phyloP scores from a whole-genome alignment of 1,140 invertebrate species.

The Ladona fulva region DNA sequence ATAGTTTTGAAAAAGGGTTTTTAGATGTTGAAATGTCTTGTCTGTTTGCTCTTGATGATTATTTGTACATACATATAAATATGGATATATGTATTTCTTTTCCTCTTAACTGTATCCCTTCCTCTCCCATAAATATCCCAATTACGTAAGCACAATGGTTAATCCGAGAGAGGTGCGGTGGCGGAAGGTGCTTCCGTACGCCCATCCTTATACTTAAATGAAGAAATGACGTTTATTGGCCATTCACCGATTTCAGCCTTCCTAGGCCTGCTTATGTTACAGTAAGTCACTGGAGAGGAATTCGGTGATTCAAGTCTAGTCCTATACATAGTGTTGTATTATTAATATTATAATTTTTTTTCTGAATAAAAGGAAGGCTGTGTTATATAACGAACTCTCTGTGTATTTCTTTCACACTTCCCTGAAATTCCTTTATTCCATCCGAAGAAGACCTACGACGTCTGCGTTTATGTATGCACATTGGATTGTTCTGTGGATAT shows the following conservation, averaged over 20 bases:
- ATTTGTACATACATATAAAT: not conserved
- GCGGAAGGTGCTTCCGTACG: not conserved
- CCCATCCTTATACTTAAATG: not conserved
- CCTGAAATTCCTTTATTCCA: too few species aligned
- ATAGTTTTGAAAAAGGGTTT: not conserved
- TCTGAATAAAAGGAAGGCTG: slow-evolving; percentile 9
- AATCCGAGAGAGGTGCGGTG: not conserved
- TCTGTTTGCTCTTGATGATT: not conserved
- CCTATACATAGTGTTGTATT: slow-evolving; percentile 6
- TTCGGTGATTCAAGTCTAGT: slow-evolving; percentile 4
- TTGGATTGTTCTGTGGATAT: too few species aligned
- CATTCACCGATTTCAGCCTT: not conserved
- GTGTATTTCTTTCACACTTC: not conserved
- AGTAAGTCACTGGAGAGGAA: not conserved
- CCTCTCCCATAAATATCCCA: not conserved
- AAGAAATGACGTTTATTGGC: not conserved
- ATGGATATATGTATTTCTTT: slow-evolving; percentile 4
- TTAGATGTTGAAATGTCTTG: not conserved
- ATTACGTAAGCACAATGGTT: slow-evolving; percentile 1
- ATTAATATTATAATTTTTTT: not conserved
- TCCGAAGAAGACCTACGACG: too few species aligned
- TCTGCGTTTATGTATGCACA: too few species aligned
- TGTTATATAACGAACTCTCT: not conserved
- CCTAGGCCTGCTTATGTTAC: not conserved
- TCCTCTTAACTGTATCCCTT: not conserved